These are phyloP conservation scores for Amorpha juglandis DNA, from an alignment of 2,888 invertebrate species.

Conservation along the genomic window DNA sequence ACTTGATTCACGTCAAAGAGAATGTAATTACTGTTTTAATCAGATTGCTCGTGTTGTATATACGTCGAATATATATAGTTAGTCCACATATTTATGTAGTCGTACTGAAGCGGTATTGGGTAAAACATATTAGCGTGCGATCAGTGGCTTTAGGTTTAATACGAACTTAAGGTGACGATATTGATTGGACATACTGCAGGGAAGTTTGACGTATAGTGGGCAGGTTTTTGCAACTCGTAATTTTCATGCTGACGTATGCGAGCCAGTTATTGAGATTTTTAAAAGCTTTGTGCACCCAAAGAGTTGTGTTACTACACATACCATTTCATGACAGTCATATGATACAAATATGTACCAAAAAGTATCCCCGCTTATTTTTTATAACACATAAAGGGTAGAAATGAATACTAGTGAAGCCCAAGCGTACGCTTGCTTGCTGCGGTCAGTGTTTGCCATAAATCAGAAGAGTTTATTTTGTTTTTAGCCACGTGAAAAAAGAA, in stretches of 20 bases:
- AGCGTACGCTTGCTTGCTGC: constrained; percentile 52
- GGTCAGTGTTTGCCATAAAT: constrained; percentile 40
- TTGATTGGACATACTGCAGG: too few species aligned
- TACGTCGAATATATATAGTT: not conserved
- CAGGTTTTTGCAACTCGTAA: too few species aligned
- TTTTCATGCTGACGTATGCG: not conserved
- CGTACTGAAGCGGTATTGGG: not conserved
- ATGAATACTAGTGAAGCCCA: constrained; percentile 53
- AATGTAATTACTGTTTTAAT: constrained; percentile 1
- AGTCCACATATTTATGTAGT: not conserved
- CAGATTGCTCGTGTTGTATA: constrained; percentile 25
- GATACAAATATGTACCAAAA: not conserved
- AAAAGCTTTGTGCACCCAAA: not conserved
- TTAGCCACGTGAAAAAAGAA: not conserved
- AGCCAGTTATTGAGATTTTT: not conserved
- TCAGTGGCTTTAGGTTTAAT: too few species aligned
- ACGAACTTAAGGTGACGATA: too few species aligned
- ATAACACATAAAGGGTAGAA: constrained; percentile 60
- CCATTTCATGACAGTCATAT: not conserved
- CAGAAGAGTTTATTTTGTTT: not conserved
- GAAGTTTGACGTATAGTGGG: too few species aligned
- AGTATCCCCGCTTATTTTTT: constrained; percentile 46
- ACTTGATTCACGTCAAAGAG: not conserved
- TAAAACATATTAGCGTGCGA: too few species aligned
- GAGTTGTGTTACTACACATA: not conserved